Conservation (phyloP, 2,888 invertebrate genomes). For the Metopia argyrocephala region DNA sequence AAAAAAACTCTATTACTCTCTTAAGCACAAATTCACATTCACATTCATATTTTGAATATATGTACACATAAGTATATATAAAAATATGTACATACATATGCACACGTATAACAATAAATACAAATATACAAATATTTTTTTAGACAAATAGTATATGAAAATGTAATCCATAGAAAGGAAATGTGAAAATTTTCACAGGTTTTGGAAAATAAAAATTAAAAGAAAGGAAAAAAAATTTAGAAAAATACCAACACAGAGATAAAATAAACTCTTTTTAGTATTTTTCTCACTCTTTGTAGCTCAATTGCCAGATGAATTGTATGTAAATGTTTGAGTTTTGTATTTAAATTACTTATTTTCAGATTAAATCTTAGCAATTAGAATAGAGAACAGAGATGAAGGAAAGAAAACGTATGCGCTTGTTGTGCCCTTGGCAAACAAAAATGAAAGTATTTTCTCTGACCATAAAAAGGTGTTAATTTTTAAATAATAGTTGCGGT, state of each 20-base stretch:
- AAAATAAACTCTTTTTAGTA: neutral
- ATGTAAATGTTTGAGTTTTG: neutral
- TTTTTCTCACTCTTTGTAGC: neutral
- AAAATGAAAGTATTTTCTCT: neutral
- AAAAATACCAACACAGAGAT: neutral
- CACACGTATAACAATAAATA: neutral
- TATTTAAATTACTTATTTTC: neutral
- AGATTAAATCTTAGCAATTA: neutral
- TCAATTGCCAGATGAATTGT: neutral
- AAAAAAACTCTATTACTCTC: too few species aligned
- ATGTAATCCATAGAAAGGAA: neutral
- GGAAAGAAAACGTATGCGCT: neutral
- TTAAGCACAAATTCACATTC: too few species aligned
- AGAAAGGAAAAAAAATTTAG: neutral
- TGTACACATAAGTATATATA: slow-evolving; percentile 17
- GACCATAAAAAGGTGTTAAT: slow-evolving; percentile 36
- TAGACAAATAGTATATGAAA: too few species aligned
- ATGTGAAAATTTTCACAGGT: neutral
- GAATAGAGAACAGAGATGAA: neutral
- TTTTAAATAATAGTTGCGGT: slow-evolving; percentile 41
- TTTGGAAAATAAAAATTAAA: neutral
- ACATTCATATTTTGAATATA: too few species aligned
- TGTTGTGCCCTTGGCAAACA: slow-evolving; percentile 7
- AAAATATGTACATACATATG: neutral
- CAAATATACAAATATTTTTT: neutral